Conservation (phyloP, 2,797 vertebrate species). For the Acipenser oxyrinchus region DNA sequence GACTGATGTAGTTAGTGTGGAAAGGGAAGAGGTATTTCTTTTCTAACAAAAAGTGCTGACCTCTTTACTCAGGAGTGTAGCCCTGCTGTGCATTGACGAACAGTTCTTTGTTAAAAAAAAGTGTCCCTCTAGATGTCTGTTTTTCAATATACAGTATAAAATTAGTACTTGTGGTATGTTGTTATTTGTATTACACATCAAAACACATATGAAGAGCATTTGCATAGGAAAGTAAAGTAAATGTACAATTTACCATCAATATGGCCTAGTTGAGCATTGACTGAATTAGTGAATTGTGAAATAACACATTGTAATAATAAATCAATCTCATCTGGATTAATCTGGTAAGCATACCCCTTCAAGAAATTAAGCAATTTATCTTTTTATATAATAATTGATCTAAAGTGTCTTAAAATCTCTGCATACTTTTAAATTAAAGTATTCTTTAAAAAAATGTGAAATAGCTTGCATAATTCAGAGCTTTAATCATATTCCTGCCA, state of each 20-base stretch:
- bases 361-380: too few relatives aligned
- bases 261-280: neutral
- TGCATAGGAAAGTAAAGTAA: neutral
- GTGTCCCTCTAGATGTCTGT: too few relatives aligned
- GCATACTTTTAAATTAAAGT: too few relatives aligned
- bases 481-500: too few relatives aligned
- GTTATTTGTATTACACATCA: neutral
- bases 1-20: constrained; percentile 28
- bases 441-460: too few relatives aligned
- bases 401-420: too few relatives aligned
- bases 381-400: too few relatives aligned
- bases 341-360: too few relatives aligned
- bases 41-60: neutral
- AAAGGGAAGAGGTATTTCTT: constrained; percentile 20
- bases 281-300: neutral
- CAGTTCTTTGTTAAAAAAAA: neutral
- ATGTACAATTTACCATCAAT: neutral
- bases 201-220: neutral
- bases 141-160: neutral
- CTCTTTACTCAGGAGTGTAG: neutral
- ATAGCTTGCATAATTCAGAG: too few relatives aligned
- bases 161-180: neutral
- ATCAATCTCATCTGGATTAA: too few relatives aligned
- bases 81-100: neutral
- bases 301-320: neutral